Evolutionary conservation across 2,113 vertebrate species (phyloP), one percentile per base, ranked within the genome.

Genomic region (Plecotus auritus): DNA sequence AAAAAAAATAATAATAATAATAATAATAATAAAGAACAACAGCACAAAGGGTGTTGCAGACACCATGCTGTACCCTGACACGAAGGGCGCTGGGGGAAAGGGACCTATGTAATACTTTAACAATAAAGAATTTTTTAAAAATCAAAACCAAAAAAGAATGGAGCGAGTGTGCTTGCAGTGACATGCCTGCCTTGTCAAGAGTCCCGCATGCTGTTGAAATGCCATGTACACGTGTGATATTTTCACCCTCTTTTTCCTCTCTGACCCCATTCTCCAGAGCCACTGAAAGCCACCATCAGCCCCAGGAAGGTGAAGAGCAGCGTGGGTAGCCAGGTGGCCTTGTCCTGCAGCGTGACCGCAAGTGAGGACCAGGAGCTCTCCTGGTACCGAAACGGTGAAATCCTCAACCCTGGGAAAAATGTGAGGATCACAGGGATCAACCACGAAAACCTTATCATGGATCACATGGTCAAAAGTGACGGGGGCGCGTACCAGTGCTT

Each of bases 401-500:
- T 99, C 97, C 99, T 99, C 98, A 99, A 99, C 94, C 99, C 99
- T 1, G 99, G 99, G 37, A 99, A 98, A 98, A 99, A 99, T 1
- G 99, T 99, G 35, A 98, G 99, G 87, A 99, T 99, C 98, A 99
- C 98, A 9, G 99, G 99, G 0, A 22, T 98, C 96, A 99, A 99
- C 98, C 98, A 98, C 4, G 99, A 99, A 97, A 99, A 99, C 97
- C 99, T 99, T 51, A 98, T 99, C 93, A 99, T 99, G 99, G 99
- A 99, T 80, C 99, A 99, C 96, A 99, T 99, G 99, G 99, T 99
- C 32, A 99, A 99, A 98, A 99, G 99, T 11, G 99, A 99, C 2
- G 99, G 99, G 11, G 99, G 99, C 1, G 99, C 99, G 1, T 99
- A 99, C 98, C 99, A 99, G 98, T 99, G 99, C 97, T 99, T 99